A percentile compares a stretch with the other conserved stretches of the same genome.
phyloP scores from a whole-genome alignment of 1,140 invertebrate species.

The Macrocentrus cingulum region DNA sequence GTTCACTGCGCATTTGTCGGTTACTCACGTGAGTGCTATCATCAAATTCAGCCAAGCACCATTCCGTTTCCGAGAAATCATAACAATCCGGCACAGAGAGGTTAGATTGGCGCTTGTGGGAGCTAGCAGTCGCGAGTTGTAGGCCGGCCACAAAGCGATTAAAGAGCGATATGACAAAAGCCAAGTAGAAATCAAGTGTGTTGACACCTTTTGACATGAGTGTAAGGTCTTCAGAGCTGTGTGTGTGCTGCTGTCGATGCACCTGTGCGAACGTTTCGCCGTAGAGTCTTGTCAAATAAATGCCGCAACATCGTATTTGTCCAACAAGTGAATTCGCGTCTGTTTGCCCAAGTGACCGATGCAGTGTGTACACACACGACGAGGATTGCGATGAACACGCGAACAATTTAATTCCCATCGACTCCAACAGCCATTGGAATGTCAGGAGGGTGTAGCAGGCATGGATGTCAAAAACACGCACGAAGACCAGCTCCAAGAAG shows the following conservation, averaged over 20 bases:
- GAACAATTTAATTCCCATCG: no score
- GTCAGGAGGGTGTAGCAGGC: conserved; percentile 2
- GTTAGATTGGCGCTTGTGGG: no score
- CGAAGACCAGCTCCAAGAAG: conserved; percentile 1
- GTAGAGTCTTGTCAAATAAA: conserved; percentile 10
- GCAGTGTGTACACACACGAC: no score
- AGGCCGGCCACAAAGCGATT: background rate
- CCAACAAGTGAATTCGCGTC: background rate
- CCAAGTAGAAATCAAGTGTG: conserved; percentile 28
- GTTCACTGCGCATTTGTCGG: no score
- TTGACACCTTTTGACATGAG: conserved; percentile 29
- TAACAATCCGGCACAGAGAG: no score
- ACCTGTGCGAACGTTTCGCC: background rate
- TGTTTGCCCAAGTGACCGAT: no score
- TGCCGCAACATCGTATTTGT: background rate
- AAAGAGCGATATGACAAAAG: conserved; percentile 4
- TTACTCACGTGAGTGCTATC: no score
- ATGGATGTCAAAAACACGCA: conserved; percentile 2
- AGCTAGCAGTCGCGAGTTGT: no score
- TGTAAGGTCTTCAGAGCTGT: conserved; percentile 15
- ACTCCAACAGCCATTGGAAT: conserved; percentile 14
- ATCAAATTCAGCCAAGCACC: no score
- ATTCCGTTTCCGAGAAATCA: no score
- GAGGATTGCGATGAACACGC: no score
- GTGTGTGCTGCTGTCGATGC: conserved; percentile 10